These are phyloP conservation scores for Polyploca ridens DNA, from an alignment of 2,888 invertebrate species.

Conservation along the genomic window DNA sequence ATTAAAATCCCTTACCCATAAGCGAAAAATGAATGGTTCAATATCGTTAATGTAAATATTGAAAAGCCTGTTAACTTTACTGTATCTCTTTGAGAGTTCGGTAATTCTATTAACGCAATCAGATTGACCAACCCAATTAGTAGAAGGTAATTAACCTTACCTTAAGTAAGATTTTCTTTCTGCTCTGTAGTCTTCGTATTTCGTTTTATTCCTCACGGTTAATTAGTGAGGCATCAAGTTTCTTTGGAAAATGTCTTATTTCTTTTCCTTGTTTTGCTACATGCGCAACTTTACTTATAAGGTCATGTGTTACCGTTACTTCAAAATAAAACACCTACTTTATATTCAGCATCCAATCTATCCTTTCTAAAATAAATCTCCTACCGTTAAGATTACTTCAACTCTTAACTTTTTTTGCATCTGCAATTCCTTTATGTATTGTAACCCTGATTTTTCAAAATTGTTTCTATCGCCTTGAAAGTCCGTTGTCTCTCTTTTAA, in stretches of 20 bases:
- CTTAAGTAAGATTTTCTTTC: background rate
- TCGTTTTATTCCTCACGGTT: background rate
- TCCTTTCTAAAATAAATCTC: constrained; percentile 6
- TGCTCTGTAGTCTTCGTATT: background rate
- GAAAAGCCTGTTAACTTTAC: background rate
- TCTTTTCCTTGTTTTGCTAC: background rate
- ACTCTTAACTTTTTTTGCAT: background rate
- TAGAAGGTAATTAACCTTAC: background rate
- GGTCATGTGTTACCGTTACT: background rate
- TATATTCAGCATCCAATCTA: background rate
- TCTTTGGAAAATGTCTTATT: background rate
- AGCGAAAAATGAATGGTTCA: too few species aligned
- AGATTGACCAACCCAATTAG: background rate
- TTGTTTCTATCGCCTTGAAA: too few species aligned
- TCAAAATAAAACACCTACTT: constrained; percentile 4
- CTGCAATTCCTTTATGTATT: background rate
- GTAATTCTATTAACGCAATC: background rate
- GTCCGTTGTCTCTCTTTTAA: too few species aligned
- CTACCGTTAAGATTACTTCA: background rate
- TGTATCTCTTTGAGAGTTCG: background rate
- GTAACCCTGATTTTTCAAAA: background rate
- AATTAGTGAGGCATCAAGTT: background rate
- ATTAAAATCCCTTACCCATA: too few species aligned
- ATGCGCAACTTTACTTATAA: background rate
- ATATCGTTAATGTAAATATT: too few species aligned